Percentiles rank a stretch among this genome's conserved stretches.
Evolutionary conservation across 2,113 vertebrate genomes (phyloP).

Genomic region (Notarius quadriscutis): DNA sequence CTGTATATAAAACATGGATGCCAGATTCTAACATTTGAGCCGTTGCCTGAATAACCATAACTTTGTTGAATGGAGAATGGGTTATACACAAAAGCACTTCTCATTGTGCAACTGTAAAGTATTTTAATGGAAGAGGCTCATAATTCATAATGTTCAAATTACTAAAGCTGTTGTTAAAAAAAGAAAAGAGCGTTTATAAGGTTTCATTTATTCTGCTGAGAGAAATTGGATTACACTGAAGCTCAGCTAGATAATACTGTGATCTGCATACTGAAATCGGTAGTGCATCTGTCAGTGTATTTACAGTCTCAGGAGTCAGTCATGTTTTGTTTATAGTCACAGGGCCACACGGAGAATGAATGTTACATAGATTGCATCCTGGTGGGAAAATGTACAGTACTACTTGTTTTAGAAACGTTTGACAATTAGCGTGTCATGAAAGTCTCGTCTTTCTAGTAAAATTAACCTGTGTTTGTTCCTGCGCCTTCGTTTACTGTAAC

Average conservation of each 20-base stretch:
- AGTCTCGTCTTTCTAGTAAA: neutral
- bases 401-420: neutral
- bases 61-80: slow-evolving; percentile 28
- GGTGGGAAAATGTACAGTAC: neutral
- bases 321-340: slow-evolving; percentile 4
- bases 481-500: neutral
- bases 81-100: slow-evolving; percentile 25
- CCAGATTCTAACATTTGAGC: neutral
- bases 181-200: slow-evolving; percentile 23
- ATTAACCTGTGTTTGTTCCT: neutral
- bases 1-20: neutral
- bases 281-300: neutral
- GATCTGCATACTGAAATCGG: slow-evolving; percentile 18
- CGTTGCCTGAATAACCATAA: neutral
- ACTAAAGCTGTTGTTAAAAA: slow-evolving; percentile 29
- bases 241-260: neutral
- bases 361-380: neutral
- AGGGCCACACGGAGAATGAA: neutral
- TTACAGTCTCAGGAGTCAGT: slow-evolving; percentile 8
- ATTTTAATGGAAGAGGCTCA: slow-evolving; percentile 34
- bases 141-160: slow-evolving; percentile 39
- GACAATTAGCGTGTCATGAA: neutral
- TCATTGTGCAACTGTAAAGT: neutral
- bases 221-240: slow-evolving; percentile 24
- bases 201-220: slow-evolving; percentile 16